A percentile compares a stretch with the other conserved stretches of the same genome.
Evolutionary conservation across 1,140 invertebrate genomes (phyloP).

Genomic region (Paraescarpia echinospica): DNA sequence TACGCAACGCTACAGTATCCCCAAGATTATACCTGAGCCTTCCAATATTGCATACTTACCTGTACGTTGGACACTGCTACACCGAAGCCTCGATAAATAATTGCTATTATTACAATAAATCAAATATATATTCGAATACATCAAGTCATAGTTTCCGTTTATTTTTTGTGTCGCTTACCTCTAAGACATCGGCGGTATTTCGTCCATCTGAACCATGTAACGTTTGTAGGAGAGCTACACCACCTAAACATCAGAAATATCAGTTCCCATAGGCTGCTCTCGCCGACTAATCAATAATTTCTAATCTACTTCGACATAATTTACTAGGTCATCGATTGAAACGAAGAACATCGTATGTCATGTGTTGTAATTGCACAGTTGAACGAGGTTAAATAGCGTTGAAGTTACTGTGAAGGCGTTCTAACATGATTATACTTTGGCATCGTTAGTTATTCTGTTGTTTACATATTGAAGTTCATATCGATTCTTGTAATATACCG

Average conservation of each 20-base stretch:
- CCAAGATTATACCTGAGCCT: too few relatives aligned
- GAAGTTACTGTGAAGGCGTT: too few relatives aligned
- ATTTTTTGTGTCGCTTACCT: neutral
- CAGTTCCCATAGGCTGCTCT: neutral
- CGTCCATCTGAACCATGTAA: neutral
- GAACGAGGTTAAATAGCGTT: neutral
- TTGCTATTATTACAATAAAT: too few relatives aligned
- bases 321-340: conserved; percentile 1
- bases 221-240: neutral
- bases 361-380: neutral
- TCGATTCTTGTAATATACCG: too few relatives aligned
- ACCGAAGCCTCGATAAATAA: too few relatives aligned
- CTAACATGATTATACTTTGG: neutral
- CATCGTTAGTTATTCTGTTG: neutral
- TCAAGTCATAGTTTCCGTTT: too few relatives aligned
- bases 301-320: neutral
- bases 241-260: neutral
- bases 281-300: neutral
- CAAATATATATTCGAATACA: too few relatives aligned
- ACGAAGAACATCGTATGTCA: neutral
- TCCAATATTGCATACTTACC: too few relatives aligned
- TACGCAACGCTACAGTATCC: neutral
- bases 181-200: neutral
- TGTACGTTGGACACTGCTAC: too few relatives aligned
- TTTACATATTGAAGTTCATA: neutral